Percentiles rank a stretch among this genome's conserved stretches.
Conservation (phyloP, 2,113 vertebrate genomes). For the Illadopsis cleaveri region DNA sequence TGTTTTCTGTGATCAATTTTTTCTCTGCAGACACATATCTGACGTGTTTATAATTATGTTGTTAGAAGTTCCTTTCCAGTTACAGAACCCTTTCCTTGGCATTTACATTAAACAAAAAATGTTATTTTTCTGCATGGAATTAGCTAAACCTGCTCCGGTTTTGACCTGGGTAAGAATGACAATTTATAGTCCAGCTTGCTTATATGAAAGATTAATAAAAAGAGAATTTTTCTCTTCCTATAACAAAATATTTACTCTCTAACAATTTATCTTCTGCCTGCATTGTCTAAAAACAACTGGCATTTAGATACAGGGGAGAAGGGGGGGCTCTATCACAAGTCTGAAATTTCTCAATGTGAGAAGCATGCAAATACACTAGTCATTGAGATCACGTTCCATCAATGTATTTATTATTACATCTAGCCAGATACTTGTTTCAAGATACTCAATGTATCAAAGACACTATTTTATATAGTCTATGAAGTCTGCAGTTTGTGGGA, state of each 20-base stretch:
- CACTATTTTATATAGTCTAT: neutral
- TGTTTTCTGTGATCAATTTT: neutral
- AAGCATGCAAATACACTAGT: neutral
- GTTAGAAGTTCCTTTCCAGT: neutral
- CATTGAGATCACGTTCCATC: neutral
- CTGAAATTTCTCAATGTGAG: neutral
- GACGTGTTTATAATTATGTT: neutral
- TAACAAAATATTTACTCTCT: neutral
- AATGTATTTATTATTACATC: neutral
- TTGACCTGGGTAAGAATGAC: neutral
- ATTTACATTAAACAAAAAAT: neutral
- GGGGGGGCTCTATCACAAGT: neutral
- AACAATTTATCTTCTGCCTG: neutral
- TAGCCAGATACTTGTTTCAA: conserved; percentile 30
- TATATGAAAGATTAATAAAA: neutral
- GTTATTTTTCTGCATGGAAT: neutral
- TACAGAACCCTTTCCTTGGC: neutral
- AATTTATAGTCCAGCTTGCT: neutral
- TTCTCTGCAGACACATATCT: neutral
- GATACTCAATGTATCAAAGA: neutral
- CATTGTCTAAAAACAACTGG: neutral
- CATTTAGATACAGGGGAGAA: neutral
- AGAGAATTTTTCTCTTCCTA: neutral
- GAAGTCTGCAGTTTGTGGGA: neutral
- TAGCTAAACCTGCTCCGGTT: neutral